These are phyloP conservation scores for Margaritifera margaritifera DNA, from an alignment of 2,888 invertebrate genomes.

Conservation along the genomic window DNA sequence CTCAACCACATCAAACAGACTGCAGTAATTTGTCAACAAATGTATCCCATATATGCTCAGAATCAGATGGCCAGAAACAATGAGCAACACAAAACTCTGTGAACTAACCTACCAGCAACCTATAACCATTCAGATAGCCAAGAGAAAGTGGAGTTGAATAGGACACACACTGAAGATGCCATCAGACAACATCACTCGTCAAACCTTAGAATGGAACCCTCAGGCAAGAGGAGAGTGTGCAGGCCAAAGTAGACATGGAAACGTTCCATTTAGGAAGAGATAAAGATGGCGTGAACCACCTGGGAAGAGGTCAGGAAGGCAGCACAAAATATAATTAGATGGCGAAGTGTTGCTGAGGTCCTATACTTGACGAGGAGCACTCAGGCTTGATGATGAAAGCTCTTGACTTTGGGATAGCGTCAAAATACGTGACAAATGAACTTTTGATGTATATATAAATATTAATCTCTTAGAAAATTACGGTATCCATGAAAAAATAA, in stretches of 20 bases:
- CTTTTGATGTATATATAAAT: too few relatives aligned
- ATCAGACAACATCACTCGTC: too few relatives aligned
- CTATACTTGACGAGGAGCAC: background rate
- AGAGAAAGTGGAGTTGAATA: too few relatives aligned
- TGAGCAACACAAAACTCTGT: background rate
- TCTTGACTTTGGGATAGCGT: too few relatives aligned
- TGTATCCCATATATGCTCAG: background rate
- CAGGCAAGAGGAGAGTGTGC: background rate
- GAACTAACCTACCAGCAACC: too few relatives aligned
- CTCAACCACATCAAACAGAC: background rate
- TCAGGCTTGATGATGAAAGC: too few relatives aligned
- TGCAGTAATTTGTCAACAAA: background rate
- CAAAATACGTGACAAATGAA: too few relatives aligned
- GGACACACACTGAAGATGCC: too few relatives aligned
- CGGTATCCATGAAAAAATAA: too few relatives aligned
- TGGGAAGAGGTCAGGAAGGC: background rate
- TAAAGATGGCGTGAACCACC: background rate
- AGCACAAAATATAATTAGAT: background rate
- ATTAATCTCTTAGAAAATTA: too few relatives aligned
- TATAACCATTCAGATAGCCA: too few relatives aligned
- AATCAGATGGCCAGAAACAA: conserved; percentile 2
- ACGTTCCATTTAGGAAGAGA: background rate
- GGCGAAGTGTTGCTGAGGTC: conserved; percentile 1
- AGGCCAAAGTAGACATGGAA: background rate
- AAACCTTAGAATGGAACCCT: too few relatives aligned